These are phyloP conservation scores for Lepidonotus clava DNA, from an alignment of 2,888 invertebrate genomes.

Conservation along the genomic window DNA sequence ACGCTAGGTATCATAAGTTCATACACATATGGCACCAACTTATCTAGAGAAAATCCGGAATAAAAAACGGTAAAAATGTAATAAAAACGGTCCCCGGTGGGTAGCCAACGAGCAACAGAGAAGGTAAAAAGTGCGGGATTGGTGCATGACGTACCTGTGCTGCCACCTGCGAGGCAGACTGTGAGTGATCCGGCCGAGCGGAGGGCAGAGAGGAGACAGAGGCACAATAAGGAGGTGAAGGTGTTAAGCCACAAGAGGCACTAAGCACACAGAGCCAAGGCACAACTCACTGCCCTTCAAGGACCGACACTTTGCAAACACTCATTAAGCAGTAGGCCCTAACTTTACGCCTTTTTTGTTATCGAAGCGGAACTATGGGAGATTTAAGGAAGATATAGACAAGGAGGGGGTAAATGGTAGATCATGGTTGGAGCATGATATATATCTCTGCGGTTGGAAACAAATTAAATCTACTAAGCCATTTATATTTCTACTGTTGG, in stretches of 20 bases:
- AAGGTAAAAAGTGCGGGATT: constrained; percentile 12
- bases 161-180: constrained; percentile 50
- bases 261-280: constrained; percentile 21
- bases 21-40: no score
- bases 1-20: no score
- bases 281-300: background rate
- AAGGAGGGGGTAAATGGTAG: no score
- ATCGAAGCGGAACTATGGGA: background rate
- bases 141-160: constrained; percentile 51
- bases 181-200: constrained; percentile 9
- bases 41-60: no score
- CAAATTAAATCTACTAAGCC: no score
- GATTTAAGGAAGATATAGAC: background rate
- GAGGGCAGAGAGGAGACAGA: constrained; percentile 33
- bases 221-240: constrained; percentile 1
- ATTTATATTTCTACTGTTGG: no score
- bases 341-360: no score
- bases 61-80: background rate
- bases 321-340: no score
- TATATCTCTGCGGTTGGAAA: no score
- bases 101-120: background rate
- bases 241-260: constrained; percentile 37
- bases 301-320: no score
- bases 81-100: background rate
- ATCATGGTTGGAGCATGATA: no score